Evolutionary conservation across 2,797 vertebrate species (phyloP), one percentile per base, ranked within the genome.

Genomic region (Siniperca scherzeri): DNA sequence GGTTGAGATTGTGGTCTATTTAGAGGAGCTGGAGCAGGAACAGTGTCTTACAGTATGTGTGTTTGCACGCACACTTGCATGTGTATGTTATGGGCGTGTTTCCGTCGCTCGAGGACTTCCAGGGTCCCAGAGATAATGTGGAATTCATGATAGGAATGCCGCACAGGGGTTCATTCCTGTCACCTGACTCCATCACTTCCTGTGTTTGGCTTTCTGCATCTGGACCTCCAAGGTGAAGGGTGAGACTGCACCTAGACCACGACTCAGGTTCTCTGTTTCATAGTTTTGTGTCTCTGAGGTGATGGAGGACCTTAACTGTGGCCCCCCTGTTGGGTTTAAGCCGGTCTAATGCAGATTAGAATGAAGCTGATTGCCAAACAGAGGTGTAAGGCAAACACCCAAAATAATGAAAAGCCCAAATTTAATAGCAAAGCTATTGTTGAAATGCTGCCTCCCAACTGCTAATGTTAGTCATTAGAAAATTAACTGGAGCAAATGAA

Each of bases 171-270:
- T 88, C 74, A 87, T 94, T 95, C 94, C 94, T 92, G 90, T 95
- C 91, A 94, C 89, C 88, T 94, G 92, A 96, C 86, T 88, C 73
- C 86, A 86, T 92, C 86, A 82, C 90, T 94, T 94, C 93, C 93
- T 90, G 82, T 56, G 52, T 82, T 70, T 55, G 82, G 55, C 73
- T 90, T 93, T 87, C 91, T 87, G 73, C 38, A 44, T 89, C 83
- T 86, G 82, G 74, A 87, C 74, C 77, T 90, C 79, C 55, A 66
- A 81, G 80, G 64, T 83, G 76, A 82, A 59, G 77, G 70, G 60
- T 36, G 74, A 70, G 25, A 38, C 65, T 46, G 66, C 25, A 50
- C 60, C 72, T 40, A 17, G 0, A 36, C 12, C 38, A 7, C 16
- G 0, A 42, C 30, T 50, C 21, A 57, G 48, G 48, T n/a, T 53